Base-by-base conservation (phyloP, 1,140 invertebrate species). In the Macrobrachium rosenbergii region DNA sequence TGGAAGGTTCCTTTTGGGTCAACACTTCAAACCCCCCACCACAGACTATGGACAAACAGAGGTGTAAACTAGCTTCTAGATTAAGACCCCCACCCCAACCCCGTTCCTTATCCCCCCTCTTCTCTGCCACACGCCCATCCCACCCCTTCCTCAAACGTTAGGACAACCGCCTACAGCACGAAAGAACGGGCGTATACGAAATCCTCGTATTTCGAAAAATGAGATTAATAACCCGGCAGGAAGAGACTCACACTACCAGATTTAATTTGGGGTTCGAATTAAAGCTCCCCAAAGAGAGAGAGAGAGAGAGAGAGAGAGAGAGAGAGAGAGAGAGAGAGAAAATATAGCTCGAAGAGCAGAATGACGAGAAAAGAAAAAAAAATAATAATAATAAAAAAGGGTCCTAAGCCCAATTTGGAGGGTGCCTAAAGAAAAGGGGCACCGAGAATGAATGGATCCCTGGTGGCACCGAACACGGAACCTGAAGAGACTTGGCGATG, bases 1-100 rank as follows among this genome's bases (percentile, higher is more conserved):
- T 81, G 84, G 84, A 37, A 62, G 58, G 69, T n/a, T 80, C 77
- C 84, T 81, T 87, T 87, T 73, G 84, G 73, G 67, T 87, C 84
- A 87, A 87, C 84, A 87, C 84, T 87, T 75, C 77, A 87, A 87
- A 37, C 28, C 28, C 73, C 84, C 84, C 84, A 81, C 59, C 64
- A 87, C 77, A 76, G 58, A 81, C 77, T 78, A 77, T 87, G 84
- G 45, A 60, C 84, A 87, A 87, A 87, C 78, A 87, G 75, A 60
- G 64, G 84, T 58, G 23, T 43, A 87, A 80, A 87, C 81, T 78
- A 73, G 77, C 77, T 58, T 87, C 67, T 75, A 43, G 28, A 37
- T 37, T 37, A 37, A 37, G 28, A 3, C 3, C 59, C 63, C 52
- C 81, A 17, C 10, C 14, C 60, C n/a, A 23, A 58, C 45, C 14